Conservation (phyloP, 2,888 invertebrate genomes). For the Lamproptera curius region DNA sequence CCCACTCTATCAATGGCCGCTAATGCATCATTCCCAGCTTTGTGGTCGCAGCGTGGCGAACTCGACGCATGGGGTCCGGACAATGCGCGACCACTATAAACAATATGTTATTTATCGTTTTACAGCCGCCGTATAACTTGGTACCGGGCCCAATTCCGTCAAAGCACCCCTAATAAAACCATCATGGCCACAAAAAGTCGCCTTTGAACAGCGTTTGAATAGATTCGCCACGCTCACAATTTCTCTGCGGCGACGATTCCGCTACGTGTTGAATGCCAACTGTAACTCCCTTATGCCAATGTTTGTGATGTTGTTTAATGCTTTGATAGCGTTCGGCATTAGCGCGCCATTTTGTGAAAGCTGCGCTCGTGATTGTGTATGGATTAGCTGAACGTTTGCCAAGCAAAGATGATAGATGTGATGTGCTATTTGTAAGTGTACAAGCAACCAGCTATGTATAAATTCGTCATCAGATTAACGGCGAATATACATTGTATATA, state of each 20-base stretch:
- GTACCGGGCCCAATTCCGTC: slow-evolving; percentile 51
- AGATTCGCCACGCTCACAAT: slow-evolving; percentile 60
- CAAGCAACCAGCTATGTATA: background rate
- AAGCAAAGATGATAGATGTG: slow-evolving; percentile 62
- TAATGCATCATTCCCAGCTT: slow-evolving; percentile 47
- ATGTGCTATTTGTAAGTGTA: slow-evolving; percentile 33
- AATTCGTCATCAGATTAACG: background rate
- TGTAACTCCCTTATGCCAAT: no score
- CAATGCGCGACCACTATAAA: slow-evolving; percentile 50
- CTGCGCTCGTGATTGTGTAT: slow-evolving; percentile 54
- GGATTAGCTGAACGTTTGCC: slow-evolving; percentile 60
- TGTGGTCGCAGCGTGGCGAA: slow-evolving; percentile 46
- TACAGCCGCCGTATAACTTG: slow-evolving; percentile 67
- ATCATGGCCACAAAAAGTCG: slow-evolving; percentile 54
- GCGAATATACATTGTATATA: slow-evolving; percentile 3
- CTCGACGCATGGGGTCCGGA: slow-evolving; percentile 61
- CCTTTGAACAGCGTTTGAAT: slow-evolving; percentile 39
- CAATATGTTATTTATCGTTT: slow-evolving; percentile 73
- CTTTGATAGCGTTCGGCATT: no score
- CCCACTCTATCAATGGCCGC: slow-evolving; percentile 44
- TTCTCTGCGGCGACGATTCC: slow-evolving; percentile 38
- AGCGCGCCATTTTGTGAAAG: slow-evolving; percentile 59
- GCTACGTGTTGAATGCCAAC: slow-evolving; percentile 61
- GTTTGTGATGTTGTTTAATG: no score
- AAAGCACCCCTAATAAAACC: slow-evolving; percentile 70